A percentile compares a stretch with the other conserved stretches of the same genome.
These are phyloP conservation scores for Andrena camellia DNA, from an alignment of 2,888 invertebrate species.

Conservation along the genomic window DNA sequence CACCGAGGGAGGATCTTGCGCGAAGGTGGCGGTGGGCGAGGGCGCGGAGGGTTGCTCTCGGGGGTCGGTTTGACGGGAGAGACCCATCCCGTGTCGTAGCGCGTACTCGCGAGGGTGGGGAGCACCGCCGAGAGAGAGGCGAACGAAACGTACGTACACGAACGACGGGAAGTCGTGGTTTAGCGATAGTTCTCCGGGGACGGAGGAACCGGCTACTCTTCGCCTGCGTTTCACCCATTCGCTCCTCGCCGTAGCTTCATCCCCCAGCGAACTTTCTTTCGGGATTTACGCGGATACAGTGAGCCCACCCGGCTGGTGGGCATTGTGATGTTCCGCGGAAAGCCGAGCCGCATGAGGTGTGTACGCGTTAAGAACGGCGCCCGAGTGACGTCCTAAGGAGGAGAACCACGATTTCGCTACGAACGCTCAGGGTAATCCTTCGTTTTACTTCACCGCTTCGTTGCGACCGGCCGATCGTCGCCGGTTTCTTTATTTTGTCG, in stretches of 20 bases:
- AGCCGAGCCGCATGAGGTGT: slow-evolving; percentile 14
- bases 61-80: slow-evolving; percentile 50
- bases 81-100: slow-evolving; percentile 44
- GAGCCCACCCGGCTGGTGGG: not conserved
- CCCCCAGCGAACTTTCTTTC: not conserved
- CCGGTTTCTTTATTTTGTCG: not conserved
- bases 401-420: slow-evolving; percentile 12
- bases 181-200: slow-evolving; percentile 73
- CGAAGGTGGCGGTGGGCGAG: slow-evolving; percentile 51
- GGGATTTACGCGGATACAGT: slow-evolving; percentile 1
- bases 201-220: slow-evolving; percentile 62
- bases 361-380: slow-evolving; percentile 31
- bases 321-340: slow-evolving; percentile 29
- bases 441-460: not conserved
- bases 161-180: slow-evolving; percentile 65
- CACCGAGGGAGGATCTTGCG: slow-evolving; percentile 67
- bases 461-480: not conserved
- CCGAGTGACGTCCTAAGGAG: slow-evolving; percentile 21
- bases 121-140: slow-evolving; percentile 43
- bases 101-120: slow-evolving; percentile 67
- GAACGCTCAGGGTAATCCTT: slow-evolving; percentile 42
- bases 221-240: slow-evolving; percentile 10
- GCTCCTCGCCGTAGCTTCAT: not conserved
- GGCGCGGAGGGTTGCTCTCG: slow-evolving; percentile 65
- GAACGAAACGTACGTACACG: slow-evolving; percentile 58